These are phyloP conservation scores for Bathybates hornii DNA, from an alignment of 2,113 vertebrate genomes.

Conservation along the genomic window DNA sequence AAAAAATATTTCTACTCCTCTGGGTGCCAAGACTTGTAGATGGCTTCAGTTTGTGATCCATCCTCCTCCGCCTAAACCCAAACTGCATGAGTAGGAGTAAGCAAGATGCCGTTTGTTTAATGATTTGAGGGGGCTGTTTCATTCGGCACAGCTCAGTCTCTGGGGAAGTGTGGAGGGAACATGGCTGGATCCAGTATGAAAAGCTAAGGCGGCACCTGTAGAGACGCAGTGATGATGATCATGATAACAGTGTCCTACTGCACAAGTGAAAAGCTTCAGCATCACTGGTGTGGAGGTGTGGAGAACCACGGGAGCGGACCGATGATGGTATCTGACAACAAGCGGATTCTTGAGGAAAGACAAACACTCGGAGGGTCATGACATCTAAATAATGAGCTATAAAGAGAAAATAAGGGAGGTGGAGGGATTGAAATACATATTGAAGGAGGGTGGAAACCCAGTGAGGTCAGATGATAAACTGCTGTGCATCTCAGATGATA, in stretches of 20 bases:
- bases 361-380: background rate
- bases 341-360: background rate
- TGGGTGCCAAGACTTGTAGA: background rate
- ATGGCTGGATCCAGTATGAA: constrained; percentile 12
- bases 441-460: background rate
- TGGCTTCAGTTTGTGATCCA: background rate
- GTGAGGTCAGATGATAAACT: background rate
- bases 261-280: background rate
- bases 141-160: constrained; percentile 1
- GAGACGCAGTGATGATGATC: background rate
- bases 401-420: background rate
- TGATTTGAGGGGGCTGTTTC: background rate
- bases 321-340: constrained; percentile 18
- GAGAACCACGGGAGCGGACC: background rate
- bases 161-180: background rate
- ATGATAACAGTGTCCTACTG: background rate
- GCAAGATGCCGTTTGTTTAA: background rate
- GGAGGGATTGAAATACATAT: background rate
- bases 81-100: background rate
- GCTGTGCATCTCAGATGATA: background rate
- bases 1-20: background rate
- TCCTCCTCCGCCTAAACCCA: background rate
- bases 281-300: background rate
- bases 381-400: background rate
- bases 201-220: background rate